Conservation (phyloP, 2,888 invertebrate species). For the Xiphydria camelus region DNA sequence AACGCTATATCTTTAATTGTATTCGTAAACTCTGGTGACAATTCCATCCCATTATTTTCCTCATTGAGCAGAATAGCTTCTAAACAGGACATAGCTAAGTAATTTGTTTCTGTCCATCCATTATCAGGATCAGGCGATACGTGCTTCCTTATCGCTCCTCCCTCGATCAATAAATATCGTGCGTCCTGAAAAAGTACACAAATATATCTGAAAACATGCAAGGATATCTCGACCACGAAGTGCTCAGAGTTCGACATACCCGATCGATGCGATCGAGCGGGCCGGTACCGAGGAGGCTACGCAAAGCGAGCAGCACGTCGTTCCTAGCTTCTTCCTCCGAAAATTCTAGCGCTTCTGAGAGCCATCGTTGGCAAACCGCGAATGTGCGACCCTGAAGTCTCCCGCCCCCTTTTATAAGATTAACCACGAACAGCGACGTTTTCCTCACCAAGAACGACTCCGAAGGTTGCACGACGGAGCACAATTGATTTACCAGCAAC, state of each 20-base stretch:
- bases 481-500: slow-evolving; percentile 41
- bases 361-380: slow-evolving; percentile 39
- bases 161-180: slow-evolving; percentile 33
- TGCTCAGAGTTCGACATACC: slow-evolving; percentile 24
- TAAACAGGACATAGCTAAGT: slow-evolving; percentile 40
- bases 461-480: slow-evolving; percentile 30
- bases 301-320: slow-evolving; percentile 34
- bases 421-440: slow-evolving; percentile 39
- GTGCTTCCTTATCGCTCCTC: slow-evolving; percentile 31
- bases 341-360: slow-evolving; percentile 35
- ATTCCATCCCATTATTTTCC: slow-evolving; percentile 19
- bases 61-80: slow-evolving; percentile 40
- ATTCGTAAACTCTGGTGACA: slow-evolving; percentile 32
- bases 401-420: slow-evolving; percentile 34
- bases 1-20: slow-evolving; percentile 33
- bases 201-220: slow-evolving; percentile 7
- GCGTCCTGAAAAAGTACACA: slow-evolving; percentile 33
- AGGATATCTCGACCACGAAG: background rate
- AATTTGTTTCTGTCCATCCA: slow-evolving; percentile 41
- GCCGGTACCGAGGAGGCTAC: slow-evolving; percentile 32
- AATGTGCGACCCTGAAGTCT: slow-evolving; percentile 35
- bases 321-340: slow-evolving; percentile 24
- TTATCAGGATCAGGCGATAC: slow-evolving; percentile 24
- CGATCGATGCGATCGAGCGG: slow-evolving; percentile 32
- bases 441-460: slow-evolving; percentile 40